Evolutionary conservation across 2,797 vertebrate species (phyloP).

Genomic region (Propithecus perrieri): DNA sequence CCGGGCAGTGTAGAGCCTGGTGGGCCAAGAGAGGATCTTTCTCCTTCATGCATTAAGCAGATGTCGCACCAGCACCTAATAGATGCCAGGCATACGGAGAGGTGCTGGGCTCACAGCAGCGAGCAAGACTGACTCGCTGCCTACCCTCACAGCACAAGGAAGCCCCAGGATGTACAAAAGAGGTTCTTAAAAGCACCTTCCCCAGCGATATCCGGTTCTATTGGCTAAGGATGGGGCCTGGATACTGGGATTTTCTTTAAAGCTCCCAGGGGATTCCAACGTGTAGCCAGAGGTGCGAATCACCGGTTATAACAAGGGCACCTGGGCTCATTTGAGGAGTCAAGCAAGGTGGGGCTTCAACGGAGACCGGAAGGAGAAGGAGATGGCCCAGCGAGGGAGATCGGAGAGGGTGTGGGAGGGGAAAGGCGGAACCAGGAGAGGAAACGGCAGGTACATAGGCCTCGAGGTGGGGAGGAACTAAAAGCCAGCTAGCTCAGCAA

Average conservation of each 20-base stretch:
- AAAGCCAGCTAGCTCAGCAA: no score
- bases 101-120: neutral
- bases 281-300: neutral
- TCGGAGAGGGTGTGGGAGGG: neutral
- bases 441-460: neutral
- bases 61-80: neutral
- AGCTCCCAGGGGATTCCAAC: neutral
- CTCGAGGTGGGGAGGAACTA: no score
- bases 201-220: neutral
- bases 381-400: neutral
- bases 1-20: neutral
- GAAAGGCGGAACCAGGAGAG: accelerated
- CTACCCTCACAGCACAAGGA: accelerated
- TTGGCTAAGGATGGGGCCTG: neutral
- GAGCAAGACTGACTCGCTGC: neutral
- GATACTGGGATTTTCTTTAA: neutral
- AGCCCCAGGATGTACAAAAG: neutral
- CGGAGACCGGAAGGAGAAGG: neutral
- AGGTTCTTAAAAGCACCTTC: neutral
- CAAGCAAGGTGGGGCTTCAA: neutral
- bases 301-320: neutral
- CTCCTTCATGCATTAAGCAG: neutral
- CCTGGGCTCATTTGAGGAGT: neutral
- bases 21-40: neutral
- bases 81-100: accelerated